Conservation (phyloP, 2,113 vertebrate species). For the Genyomyrus donnyi region DNA sequence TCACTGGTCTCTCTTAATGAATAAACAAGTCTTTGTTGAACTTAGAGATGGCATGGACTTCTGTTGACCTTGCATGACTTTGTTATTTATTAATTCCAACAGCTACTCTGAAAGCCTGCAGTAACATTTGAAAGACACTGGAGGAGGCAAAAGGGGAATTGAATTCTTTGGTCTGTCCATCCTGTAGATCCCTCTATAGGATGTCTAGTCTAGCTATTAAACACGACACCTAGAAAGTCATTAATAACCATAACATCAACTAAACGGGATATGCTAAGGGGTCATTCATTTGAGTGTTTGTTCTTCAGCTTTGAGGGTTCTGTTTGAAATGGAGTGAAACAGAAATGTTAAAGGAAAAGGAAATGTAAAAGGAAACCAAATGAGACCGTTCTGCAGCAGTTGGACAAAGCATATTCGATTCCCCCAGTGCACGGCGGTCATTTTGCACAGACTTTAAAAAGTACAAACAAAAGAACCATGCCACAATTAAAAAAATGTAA, state of each 20-base stretch:
- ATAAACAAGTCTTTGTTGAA: slow-evolving; percentile 9
- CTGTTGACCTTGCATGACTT: slow-evolving; percentile 12
- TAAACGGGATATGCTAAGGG: neutral
- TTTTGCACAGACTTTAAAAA: neutral
- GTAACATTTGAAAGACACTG: neutral
- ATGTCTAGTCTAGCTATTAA: neutral
- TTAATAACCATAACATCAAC: neutral
- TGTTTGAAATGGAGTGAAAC: neutral
- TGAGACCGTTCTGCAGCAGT: neutral
- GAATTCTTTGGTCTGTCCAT: neutral
- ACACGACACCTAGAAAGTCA: neutral
- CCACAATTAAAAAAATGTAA: neutral
- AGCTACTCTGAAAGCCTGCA: neutral
- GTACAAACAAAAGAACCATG: neutral
- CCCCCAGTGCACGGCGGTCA: neutral
- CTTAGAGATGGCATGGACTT: neutral
- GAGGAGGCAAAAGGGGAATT: neutral
- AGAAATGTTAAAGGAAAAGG: neutral
- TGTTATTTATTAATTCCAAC: neutral
- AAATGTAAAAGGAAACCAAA: neutral
- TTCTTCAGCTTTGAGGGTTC: neutral
- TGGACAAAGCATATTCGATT: neutral
- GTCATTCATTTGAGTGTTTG: neutral
- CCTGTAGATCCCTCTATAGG: neutral
- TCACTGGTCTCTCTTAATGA: slow-evolving; percentile 7